Evolutionary conservation across 1,140 invertebrate genomes (phyloP).

Genomic region (Rhizoglyphus robini): DNA sequence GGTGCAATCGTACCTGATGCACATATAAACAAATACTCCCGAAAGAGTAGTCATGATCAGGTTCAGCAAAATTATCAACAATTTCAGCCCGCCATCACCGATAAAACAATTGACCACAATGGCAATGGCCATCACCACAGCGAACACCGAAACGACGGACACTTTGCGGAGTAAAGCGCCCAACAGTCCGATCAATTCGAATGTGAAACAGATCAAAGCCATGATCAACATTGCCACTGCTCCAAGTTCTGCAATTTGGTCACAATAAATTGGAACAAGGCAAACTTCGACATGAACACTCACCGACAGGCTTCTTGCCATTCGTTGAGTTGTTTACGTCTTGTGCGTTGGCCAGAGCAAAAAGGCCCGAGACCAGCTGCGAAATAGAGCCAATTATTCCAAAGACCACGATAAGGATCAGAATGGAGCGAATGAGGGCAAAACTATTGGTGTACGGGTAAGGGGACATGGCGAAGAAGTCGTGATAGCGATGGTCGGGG

Average conservation of each 20-base stretch:
- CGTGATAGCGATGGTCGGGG: neutral
- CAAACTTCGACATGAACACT: neutral
- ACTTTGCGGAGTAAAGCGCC: constrained; percentile 4
- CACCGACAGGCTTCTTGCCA: neutral
- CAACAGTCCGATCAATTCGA: constrained; percentile 17
- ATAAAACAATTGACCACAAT: constrained; percentile 17
- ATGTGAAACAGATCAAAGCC: constrained; percentile 16
- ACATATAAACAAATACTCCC: constrained; percentile 7
- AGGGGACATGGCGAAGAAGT: neutral
- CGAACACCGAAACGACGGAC: constrained; percentile 10
- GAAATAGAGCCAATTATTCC: constrained; percentile 15
- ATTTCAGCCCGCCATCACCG: constrained; percentile 16
- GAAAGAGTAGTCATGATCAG: constrained; percentile 13
- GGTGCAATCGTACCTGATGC: neutral
- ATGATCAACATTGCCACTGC: constrained; percentile 14
- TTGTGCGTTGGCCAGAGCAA: constrained; percentile 13
- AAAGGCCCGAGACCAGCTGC: constrained; percentile 8
- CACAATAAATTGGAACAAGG: neutral
- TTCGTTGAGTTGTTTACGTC: neutral
- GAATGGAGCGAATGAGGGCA: neutral
- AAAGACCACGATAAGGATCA: constrained; percentile 2
- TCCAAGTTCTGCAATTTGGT: constrained; percentile 5
- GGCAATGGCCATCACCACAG: constrained; percentile 13
- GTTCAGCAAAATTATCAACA: constrained; percentile 16
- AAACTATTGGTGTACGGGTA: constrained; percentile 8